Conservation (phyloP, 2,888 invertebrate species). For the Allolobophora icterica region DNA sequence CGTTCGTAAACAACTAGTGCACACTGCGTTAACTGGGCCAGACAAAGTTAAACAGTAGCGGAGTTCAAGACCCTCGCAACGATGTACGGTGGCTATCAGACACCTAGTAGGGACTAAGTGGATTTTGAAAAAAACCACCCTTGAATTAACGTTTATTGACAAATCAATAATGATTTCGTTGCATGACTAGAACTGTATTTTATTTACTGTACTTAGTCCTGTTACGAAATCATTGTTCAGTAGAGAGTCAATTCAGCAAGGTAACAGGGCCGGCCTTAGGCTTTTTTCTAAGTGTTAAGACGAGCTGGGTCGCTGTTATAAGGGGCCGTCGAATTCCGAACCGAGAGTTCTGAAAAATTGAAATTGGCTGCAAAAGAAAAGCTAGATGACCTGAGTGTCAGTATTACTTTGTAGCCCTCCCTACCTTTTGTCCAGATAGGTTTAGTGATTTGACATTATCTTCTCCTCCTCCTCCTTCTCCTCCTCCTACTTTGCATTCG, state of each 20-base stretch:
- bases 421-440: no score
- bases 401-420: no score
- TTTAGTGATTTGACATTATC: no score
- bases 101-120: neutral
- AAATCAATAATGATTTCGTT: neutral
- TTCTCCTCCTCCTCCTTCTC: no score
- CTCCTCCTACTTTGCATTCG: no score
- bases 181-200: no score
- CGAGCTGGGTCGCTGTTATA: no score
- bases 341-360: no score
- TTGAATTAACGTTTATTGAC: neutral
- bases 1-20: neutral
- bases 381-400: no score
- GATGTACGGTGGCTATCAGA: neutral
- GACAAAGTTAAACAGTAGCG: neutral
- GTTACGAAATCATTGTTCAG: neutral
- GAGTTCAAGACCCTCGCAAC: neutral
- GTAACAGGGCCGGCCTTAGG: neutral
- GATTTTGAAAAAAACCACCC: neutral
- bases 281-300: no score
- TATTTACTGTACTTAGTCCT: neutral
- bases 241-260: neutral
- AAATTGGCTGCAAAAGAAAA: no score
- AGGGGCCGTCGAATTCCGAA: no score
- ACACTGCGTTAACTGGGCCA: neutral